These are phyloP conservation scores for Scrobipalpa atriplicella DNA, from an alignment of 2,888 invertebrate genomes.

Conservation along the genomic window DNA sequence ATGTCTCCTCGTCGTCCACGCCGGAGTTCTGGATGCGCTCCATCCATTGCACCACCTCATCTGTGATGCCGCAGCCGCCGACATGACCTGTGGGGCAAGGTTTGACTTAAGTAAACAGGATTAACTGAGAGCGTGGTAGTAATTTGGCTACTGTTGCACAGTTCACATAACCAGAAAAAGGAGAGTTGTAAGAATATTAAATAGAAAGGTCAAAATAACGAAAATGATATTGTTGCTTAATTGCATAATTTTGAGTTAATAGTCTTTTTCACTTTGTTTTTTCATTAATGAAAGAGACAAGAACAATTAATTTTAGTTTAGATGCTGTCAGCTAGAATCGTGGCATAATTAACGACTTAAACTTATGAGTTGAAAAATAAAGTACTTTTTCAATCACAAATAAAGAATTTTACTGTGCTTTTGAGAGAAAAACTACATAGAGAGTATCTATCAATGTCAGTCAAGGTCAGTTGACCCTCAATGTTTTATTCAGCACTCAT, in stretches of 20 bases:
- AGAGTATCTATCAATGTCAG: no score
- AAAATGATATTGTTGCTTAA: no score
- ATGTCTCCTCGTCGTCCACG: slow-evolving; percentile 78
- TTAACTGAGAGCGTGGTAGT: no score
- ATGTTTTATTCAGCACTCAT: background rate
- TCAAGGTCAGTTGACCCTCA: no score
- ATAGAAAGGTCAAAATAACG: no score
- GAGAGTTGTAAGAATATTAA: no score
- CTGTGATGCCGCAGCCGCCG: slow-evolving; percentile 94
- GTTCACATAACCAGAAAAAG: no score
- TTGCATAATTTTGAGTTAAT: no score
- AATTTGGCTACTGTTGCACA: no score
- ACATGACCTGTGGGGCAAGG: slow-evolving; percentile 85
- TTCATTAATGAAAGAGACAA: slow-evolving; percentile 2
- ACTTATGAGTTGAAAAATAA: background rate
- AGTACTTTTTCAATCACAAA: no score
- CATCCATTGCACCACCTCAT: slow-evolving; percentile 96
- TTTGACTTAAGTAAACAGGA: background rate
- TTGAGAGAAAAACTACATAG: no score
- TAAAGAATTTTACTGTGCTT: no score
- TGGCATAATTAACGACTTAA: background rate
- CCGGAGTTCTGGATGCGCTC: slow-evolving; percentile 92
- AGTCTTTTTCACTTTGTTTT: background rate
- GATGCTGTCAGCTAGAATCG: background rate
- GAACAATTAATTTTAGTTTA: background rate